A percentile compares a stretch with the other conserved stretches of the same genome.
These are phyloP conservation scores for Charanyca ferruginea DNA, from an alignment of 2,888 invertebrate species.

Conservation along the genomic window DNA sequence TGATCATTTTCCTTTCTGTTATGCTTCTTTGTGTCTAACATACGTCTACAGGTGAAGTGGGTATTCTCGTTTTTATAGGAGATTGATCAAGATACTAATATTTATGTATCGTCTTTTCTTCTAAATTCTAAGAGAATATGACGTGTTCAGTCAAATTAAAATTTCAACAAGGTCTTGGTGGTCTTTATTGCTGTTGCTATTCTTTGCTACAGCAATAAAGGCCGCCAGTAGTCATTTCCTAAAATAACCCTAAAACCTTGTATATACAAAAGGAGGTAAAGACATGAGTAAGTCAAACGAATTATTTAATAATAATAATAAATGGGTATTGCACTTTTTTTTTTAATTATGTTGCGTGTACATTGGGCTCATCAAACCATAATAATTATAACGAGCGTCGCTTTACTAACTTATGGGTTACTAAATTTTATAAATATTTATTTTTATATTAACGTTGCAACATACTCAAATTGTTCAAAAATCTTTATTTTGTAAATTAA, in stretches of 20 bases:
- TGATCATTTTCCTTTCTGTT: constrained; percentile 35
- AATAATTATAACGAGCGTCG: constrained; percentile 13
- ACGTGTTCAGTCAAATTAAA: neutral
- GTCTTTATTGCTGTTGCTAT: constrained; percentile 1
- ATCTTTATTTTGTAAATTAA: constrained; percentile 36
- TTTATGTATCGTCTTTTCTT: neutral
- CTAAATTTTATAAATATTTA: constrained; percentile 15
- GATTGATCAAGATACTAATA: neutral
- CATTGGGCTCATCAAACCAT: constrained; percentile 30
- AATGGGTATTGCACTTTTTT: constrained; percentile 24
- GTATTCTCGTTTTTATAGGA: constrained; percentile 8
- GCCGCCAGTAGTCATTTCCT: too few species aligned
- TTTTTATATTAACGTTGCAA: constrained; percentile 2
- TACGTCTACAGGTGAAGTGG: constrained; percentile 31
- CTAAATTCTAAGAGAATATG: neutral
- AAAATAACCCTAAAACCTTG: too few species aligned
- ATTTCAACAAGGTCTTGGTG: neutral
- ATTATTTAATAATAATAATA: constrained; percentile 5
- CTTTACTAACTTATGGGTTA: constrained; percentile 53
- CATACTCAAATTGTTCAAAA: constrained; percentile 6
- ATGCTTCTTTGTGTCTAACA: constrained; percentile 55
- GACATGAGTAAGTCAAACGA: neutral
- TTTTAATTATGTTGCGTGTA: constrained; percentile 48
- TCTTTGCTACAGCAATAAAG: neutral
- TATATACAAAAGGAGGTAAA: neutral